Base-by-base conservation (phyloP, 2,888 invertebrate species). In the Spatulosminthurus flaviceps region DNA sequence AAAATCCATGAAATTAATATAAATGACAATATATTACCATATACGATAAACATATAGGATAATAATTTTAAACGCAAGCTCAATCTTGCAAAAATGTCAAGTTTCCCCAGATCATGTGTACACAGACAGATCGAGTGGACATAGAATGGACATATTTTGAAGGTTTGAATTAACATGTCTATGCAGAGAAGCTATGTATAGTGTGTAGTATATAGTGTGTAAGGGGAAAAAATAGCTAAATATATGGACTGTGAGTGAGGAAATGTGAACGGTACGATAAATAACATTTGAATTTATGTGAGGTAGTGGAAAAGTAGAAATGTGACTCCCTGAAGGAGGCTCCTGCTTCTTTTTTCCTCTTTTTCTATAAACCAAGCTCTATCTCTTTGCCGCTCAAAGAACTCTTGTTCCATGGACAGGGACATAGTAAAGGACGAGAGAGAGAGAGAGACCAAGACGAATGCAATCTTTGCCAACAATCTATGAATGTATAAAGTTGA, bases 251-350 rank as follows among this genome's bases (percentile, higher is more conserved):
- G 4, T 7, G 29, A 74, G 61, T 74, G 74, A 60, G 34, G 66
- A 76, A 76, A 76, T 76, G 34, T 76, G 66, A 66, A 42, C 75
- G 29, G 26, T 76, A 34, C 41, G 64, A 76, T 76, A 76, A 76
- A 76, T 76, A 64, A 41, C 41, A 66, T 66, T 64, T 21, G 66
- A 76, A 76, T 76, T 76, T 76, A 76, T 76, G 75, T 66, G 64
- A 19, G 13, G 29, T 29, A 34, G 74, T 64, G 51, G 64, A 64
- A 16, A 64, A 64, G 64, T 64, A 34, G 72, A 74, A 74, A 74
- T 74, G 74, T 74, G 66, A 66, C 66, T 64, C 66, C 66, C 29
- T n/a, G 24, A 22, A 24, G 71, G 19, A 71, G 24, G 22, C 9
- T 51, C 51, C 16, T 9, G 9, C 16, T 19, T 51, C 16, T 51